Percentiles rank a stretch among this genome's conserved stretches.
Conservation (phyloP, 2,888 invertebrate species). For the Leptura quadrifasciata region DNA sequence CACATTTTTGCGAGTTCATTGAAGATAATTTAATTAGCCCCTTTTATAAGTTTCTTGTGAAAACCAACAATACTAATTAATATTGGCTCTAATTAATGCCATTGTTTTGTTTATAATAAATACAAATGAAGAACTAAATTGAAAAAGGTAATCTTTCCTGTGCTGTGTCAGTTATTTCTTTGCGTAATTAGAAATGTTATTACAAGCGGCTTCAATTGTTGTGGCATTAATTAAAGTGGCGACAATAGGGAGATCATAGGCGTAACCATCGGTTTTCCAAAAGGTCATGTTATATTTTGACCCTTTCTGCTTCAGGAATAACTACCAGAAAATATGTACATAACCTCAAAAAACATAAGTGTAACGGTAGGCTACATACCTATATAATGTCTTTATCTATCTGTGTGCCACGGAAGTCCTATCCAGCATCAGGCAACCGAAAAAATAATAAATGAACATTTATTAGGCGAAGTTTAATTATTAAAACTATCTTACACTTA, state of each 20-base stretch:
- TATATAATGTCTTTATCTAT: no score
- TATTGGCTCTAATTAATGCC: not conserved
- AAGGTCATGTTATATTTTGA: not conserved
- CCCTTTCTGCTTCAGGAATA: no score
- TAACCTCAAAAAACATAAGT: no score
- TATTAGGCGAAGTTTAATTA: no score
- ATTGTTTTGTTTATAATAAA: constrained; percentile 3
- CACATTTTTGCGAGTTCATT: not conserved
- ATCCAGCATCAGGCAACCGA: no score
- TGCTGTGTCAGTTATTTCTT: not conserved
- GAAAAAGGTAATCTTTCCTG: not conserved
- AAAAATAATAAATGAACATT: no score
- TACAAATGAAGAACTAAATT: constrained; percentile 3
- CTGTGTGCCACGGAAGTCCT: no score
- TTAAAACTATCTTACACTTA: no score
- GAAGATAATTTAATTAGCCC: not conserved
- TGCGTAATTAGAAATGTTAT: not conserved
- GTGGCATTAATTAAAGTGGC: not conserved
- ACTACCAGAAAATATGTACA: no score
- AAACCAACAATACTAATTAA: not conserved
- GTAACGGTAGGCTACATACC: no score
- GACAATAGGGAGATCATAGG: not conserved
- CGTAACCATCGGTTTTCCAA: not conserved
- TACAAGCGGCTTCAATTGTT: constrained; percentile 1
- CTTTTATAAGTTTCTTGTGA: not conserved